Evolutionary conservation across 1,140 invertebrate species (phyloP), one percentile per base, ranked within the genome.

Genomic region (Aphelinus atriplicis): DNA sequence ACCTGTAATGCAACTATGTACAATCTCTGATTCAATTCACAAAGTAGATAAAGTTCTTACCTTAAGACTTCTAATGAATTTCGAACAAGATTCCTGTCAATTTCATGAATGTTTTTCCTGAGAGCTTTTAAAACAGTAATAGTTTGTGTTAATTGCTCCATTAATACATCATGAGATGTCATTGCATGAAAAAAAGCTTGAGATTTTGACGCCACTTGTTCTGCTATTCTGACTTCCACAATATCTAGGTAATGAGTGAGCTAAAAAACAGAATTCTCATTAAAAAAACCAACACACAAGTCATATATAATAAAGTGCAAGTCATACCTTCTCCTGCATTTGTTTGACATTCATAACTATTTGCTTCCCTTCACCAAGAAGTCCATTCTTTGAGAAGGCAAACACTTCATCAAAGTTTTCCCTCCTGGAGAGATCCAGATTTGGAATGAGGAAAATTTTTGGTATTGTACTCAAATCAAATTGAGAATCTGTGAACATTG

Each of bases 131-230:
- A 93, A 79, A 95, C 92, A 71, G 90, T 91, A 60, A 95, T 92
- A 10, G 96, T 96, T 82, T 93, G 91, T 3, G 92, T 92, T 88
- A 98, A 93, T 82, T 96, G 94, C 78, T 96, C 95, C 92, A 96
- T 94, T 58, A 97, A 92, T 9, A 93, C 93, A 88, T 98, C 97
- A 87, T 98, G 97, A 6, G 96, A 98, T 65, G 96, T 94, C 95
- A 99, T 98, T 6, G 96, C 96, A 87, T 97, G 94, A 85, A 99
- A 99, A 90, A 99, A 99, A 6, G 96, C 96, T 78, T 95, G 95
- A 4, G 97, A 98, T 86, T 97, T 97, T 76, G 95, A 92, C n/a
- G 97, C 94, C 64, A 99, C 97, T 89, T 98, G 97, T 80, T 95
- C 93, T 1, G 96, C 96, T 82, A 99, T 97, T 88, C 96, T 94